phyloP scores from a whole-genome alignment of 1,140 invertebrate genomes.

The Pomacea maculata region DNA sequence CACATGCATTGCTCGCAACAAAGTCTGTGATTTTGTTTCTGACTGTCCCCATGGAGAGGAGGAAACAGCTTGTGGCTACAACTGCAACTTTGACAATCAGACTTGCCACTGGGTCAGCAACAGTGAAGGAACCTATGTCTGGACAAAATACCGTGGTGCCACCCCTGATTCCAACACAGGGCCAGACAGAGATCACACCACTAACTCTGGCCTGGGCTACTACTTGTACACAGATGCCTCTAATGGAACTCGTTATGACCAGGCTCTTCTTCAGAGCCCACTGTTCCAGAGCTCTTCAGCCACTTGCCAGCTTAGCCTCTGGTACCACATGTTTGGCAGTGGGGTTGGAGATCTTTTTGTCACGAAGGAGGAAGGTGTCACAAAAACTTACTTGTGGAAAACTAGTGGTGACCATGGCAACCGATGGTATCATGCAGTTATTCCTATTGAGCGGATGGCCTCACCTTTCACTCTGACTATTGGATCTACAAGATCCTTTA shows the following conservation, averaged over 20 bases:
- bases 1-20: too few species aligned
- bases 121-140: slow-evolving; percentile 44
- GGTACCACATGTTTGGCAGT: slow-evolving; percentile 79
- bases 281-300: slow-evolving; percentile 37
- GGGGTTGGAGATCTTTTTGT: slow-evolving; percentile 45
- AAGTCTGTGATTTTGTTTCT: slow-evolving; percentile 55
- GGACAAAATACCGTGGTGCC: slow-evolving; percentile 46
- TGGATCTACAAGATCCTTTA: slow-evolving; percentile 54
- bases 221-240: slow-evolving; percentile 79
- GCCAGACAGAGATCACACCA: slow-evolving; percentile 78
- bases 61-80: slow-evolving; percentile 51
- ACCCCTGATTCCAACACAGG: slow-evolving; percentile 73
- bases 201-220: slow-evolving; percentile 69
- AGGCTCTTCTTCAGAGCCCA: slow-evolving; percentile 41
- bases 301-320: slow-evolving; percentile 68
- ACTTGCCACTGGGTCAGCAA: slow-evolving; percentile 51
- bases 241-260: slow-evolving; percentile 38
- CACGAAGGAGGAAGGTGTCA: slow-evolving; percentile 26
- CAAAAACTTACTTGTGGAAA: slow-evolving; percentile 33
- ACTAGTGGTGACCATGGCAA: slow-evolving; percentile 42
- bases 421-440: slow-evolving; percentile 45
- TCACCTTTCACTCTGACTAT: slow-evolving; percentile 57
- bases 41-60: slow-evolving; percentile 58
- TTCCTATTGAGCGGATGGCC: slow-evolving; percentile 49
- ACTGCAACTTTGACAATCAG: slow-evolving; percentile 58